Evolutionary conservation across 2,113 vertebrate genomes (phyloP).

Genomic region (Cryptotis parvus): DNA sequence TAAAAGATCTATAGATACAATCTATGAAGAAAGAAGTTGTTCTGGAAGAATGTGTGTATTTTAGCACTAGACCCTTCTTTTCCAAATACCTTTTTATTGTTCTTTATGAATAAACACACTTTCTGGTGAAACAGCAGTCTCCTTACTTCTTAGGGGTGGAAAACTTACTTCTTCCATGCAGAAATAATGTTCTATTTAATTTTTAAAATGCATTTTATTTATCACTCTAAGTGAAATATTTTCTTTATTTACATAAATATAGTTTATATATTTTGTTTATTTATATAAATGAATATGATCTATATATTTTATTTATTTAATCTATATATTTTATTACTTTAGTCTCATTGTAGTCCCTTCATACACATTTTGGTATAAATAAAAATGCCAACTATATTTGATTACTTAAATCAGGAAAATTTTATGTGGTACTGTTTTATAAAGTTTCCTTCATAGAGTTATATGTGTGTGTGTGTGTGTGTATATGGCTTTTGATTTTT

Average conservation of each 20-base stretch:
- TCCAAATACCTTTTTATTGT: background rate
- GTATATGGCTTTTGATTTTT: fast-evolving
- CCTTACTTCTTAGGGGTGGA: background rate
- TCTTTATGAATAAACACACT: background rate
- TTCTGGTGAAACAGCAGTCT: background rate
- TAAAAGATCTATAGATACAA: background rate
- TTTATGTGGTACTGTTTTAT: background rate
- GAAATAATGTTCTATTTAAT: no score
- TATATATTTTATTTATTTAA: no score
- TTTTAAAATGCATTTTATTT: no score
- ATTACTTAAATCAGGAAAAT: background rate
- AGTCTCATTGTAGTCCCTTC: background rate
- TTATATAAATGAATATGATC: no score
- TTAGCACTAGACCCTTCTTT: background rate
- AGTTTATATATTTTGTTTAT: no score
- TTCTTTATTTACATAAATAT: no score
- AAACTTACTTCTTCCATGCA: background rate
- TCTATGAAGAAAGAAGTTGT: background rate
- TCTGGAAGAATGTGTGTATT: background rate
- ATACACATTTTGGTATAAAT: background rate
- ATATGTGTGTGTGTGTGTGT: background rate
- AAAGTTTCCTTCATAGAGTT: background rate
- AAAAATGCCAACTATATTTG: background rate
- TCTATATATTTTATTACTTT: no score
- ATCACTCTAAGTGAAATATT: no score